phyloP scores from a whole-genome alignment of 1,140 invertebrate species.

The Dolichoris vasculosae region DNA sequence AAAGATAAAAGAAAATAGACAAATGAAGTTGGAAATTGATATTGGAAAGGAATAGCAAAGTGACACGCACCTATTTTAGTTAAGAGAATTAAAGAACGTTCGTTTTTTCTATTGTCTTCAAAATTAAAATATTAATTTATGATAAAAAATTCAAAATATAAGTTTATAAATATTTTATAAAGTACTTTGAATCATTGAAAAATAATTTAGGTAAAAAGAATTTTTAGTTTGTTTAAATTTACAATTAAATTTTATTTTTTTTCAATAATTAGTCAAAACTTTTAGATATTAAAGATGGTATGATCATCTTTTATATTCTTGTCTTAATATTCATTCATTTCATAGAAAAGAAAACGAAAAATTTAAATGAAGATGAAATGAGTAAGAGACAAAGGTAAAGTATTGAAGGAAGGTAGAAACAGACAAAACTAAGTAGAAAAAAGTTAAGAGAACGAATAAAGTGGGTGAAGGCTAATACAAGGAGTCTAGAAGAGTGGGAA shows the following conservation, averaged over 20 bases:
- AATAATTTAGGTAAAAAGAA: too few species aligned
- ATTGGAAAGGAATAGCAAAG: not conserved
- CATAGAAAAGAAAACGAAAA: not conserved
- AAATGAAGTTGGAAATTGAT: conserved; percentile 16
- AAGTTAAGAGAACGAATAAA: conserved; percentile 2
- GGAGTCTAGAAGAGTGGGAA: conserved; percentile 34
- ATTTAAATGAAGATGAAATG: not conserved
- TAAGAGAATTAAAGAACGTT: conserved; percentile 3
- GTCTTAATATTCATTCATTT: conserved; percentile 6
- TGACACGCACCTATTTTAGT: not conserved
- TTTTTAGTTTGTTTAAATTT: too few species aligned
- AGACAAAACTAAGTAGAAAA: not conserved
- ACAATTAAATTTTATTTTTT: too few species aligned
- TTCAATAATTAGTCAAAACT: too few species aligned
- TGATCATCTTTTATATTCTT: not conserved
- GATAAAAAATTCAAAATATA: too few species aligned
- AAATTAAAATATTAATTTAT: too few species aligned
- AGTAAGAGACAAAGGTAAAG: not conserved
- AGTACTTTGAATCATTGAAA: too few species aligned
- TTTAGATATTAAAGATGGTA: too few species aligned
- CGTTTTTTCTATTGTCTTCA: not conserved
- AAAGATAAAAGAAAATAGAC: not conserved
- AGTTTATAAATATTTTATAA: too few species aligned
- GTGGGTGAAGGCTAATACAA: conserved; percentile 16
- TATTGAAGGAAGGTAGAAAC: conserved; percentile 17